Percentiles rank a stretch among this genome's conserved stretches.
Evolutionary conservation across 2,888 invertebrate species (phyloP).

Genomic region (Vanessa cardui): DNA sequence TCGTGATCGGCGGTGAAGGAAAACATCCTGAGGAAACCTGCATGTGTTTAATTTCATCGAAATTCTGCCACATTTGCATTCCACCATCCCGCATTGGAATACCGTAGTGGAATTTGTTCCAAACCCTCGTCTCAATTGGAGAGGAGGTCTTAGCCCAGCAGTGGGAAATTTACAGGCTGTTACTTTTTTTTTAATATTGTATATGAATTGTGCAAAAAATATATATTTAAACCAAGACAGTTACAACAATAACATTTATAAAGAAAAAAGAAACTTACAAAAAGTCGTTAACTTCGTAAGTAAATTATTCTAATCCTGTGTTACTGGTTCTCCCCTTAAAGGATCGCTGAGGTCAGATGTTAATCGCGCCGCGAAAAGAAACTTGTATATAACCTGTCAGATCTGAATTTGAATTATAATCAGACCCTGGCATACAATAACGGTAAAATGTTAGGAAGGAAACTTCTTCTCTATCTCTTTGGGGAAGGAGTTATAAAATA

Average conservation of each 20-base stretch:
- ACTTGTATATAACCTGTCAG: conserved; percentile 10
- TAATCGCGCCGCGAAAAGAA: conserved; percentile 5
- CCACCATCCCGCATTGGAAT: too few species aligned
- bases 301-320: conserved; percentile 8
- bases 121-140: too few species aligned
- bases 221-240: background rate
- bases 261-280: background rate
- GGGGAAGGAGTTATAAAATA: background rate
- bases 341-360: conserved; percentile 10
- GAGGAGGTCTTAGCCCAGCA: too few species aligned
- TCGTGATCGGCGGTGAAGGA: too few species aligned
- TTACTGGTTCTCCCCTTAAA: conserved; percentile 7
- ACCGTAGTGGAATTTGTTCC: too few species aligned
- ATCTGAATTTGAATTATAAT: conserved; percentile 8
- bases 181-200: too few species aligned
- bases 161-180: too few species aligned
- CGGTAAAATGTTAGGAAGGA: background rate
- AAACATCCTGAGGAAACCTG: too few species aligned
- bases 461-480: background rate
- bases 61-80: too few species aligned
- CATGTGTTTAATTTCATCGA: too few species aligned
- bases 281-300: background rate
- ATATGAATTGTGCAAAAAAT: too few species aligned
- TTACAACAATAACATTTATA: background rate
- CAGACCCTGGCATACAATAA: background rate